Conservation (phyloP, 2,113 vertebrate species). For the Thunnus thynnus region DNA sequence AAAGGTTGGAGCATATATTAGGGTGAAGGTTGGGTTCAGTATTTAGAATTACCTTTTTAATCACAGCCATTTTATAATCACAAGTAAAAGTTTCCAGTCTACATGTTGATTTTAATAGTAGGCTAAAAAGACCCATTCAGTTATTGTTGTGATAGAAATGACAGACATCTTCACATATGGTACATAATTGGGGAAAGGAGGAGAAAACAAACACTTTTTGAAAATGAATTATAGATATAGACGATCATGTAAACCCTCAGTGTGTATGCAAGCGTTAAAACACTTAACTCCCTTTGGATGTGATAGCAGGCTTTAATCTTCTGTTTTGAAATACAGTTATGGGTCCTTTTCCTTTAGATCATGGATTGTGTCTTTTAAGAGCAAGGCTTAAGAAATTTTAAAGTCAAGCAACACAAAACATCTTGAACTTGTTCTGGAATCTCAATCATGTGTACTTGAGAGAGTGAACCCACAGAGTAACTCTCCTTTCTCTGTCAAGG, state of each 20-base stretch:
- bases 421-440: not conserved
- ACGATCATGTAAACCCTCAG: not conserved
- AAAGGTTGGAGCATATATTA: not conserved
- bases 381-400: constrained; percentile 1
- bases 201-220: not conserved
- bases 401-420: not conserved
- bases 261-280: not conserved
- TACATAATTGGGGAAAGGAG: not conserved
- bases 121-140: not conserved
- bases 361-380: too few species aligned
- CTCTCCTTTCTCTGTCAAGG: constrained; percentile 26
- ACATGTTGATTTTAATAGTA: not conserved
- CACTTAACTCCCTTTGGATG: constrained; percentile 1
- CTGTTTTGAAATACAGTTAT: not conserved
- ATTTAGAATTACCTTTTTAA: not conserved
- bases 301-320: constrained; percentile 5
- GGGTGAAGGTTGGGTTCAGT: not conserved
- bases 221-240: not conserved
- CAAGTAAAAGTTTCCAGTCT: not conserved
- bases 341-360: not conserved
- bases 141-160: not conserved
- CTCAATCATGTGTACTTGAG: not conserved
- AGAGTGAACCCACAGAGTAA: not conserved
- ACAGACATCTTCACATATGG: not conserved
- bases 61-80: not conserved